phyloP scores from a whole-genome alignment of 2,888 invertebrate genomes.

The Diplazon laetatorius region DNA sequence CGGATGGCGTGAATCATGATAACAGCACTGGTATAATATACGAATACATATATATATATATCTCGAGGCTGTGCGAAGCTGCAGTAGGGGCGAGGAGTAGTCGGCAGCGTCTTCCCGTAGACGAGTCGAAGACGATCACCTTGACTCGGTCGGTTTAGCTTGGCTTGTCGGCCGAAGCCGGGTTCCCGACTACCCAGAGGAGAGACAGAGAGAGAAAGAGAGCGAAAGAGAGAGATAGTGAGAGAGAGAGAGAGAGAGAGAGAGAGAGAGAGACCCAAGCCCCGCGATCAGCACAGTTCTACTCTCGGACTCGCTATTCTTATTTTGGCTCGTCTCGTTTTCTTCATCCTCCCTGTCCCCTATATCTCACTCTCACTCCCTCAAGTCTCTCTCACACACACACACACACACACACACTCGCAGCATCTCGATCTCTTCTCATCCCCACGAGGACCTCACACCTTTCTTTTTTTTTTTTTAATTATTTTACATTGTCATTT shows the following conservation, averaged over 20 bases:
- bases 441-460: not conserved
- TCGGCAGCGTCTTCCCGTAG: slow-evolving; percentile 57
- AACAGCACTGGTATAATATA: slow-evolving; percentile 45
- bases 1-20: slow-evolving; percentile 40
- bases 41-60: too few relatives aligned
- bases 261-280: slow-evolving; percentile 50
- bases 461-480: not conserved
- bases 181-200: slow-evolving; percentile 50
- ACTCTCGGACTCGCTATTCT: slow-evolving; percentile 46
- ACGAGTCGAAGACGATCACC: slow-evolving; percentile 66
- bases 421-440: slow-evolving; percentile 14
- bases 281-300: slow-evolving; percentile 48
- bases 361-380: slow-evolving; percentile 31
- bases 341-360: slow-evolving; percentile 49
- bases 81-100: slow-evolving; percentile 23
- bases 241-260: too few relatives aligned
- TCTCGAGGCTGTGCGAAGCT: slow-evolving; percentile 25
- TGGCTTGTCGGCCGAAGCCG: slow-evolving; percentile 9
- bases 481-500: too few relatives aligned
- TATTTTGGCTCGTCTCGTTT: slow-evolving; percentile 61
- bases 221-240: too few relatives aligned
- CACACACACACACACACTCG: too few relatives aligned
- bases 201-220: too few relatives aligned
- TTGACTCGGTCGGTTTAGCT: slow-evolving; percentile 63
- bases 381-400: slow-evolving; percentile 2